A percentile compares a stretch with the other conserved stretches of the same genome.
These are phyloP conservation scores for Arnoldichthys spilopterus DNA, from an alignment of 2,797 vertebrate species.

Conservation along the genomic window DNA sequence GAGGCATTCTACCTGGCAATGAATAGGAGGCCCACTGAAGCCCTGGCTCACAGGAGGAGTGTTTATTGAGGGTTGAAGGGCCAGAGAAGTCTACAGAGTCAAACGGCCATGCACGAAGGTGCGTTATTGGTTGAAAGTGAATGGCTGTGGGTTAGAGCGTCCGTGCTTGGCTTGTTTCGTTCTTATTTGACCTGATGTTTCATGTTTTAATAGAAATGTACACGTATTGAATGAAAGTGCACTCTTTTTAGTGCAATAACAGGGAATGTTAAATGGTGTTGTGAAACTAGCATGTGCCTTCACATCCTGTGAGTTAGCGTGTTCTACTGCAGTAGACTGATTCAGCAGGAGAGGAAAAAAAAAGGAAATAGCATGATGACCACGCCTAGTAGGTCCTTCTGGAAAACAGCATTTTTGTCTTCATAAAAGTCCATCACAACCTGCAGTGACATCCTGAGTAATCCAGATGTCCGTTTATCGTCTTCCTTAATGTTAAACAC, in stretches of 20 bases:
- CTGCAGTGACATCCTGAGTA: background rate
- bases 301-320: background rate
- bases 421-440: background rate
- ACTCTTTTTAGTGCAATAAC: background rate
- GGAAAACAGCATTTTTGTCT: background rate
- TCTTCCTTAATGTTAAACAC: background rate
- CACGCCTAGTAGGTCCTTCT: slow-evolving; percentile 2
- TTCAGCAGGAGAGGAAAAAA: background rate
- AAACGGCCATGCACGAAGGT: slow-evolving; percentile 49
- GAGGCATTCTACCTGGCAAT: slow-evolving; percentile 79
- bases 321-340: background rate
- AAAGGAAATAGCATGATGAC: slow-evolving; percentile 4
- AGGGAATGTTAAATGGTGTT: background rate
- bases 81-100: slow-evolving; percentile 64
- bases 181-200: background rate
- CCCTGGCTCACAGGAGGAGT: slow-evolving; percentile 42
- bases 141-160: slow-evolving; percentile 18
- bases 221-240: background rate
- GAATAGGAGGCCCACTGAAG: slow-evolving; percentile 76
- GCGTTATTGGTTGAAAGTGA: slow-evolving; percentile 27
- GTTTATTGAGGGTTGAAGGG: slow-evolving; percentile 72
- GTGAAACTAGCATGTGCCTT: background rate
- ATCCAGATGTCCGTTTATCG: background rate
- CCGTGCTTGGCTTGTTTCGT: slow-evolving; percentile 9
- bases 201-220: background rate